Conservation (phyloP, 2,113 vertebrate species). For the Turdus rufiventris region DNA sequence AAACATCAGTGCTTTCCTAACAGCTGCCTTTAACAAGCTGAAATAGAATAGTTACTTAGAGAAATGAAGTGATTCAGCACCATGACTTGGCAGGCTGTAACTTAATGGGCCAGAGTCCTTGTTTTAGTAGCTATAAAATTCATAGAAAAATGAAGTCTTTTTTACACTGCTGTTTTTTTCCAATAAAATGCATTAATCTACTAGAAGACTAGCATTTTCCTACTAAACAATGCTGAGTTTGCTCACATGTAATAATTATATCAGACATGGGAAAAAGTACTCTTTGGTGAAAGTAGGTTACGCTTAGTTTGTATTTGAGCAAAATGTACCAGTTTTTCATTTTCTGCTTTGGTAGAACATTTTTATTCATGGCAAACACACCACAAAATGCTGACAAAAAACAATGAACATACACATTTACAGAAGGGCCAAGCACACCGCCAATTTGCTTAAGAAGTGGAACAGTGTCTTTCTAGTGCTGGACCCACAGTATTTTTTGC, state of each 20-base stretch:
- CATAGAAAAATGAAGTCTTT: constrained; percentile 59
- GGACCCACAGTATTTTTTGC: neutral
- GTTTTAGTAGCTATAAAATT: constrained; percentile 64
- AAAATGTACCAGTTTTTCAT: neutral
- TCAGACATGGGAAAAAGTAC: neutral
- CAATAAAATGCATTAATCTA: constrained; percentile 55
- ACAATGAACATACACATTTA: neutral
- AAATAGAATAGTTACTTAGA: neutral
- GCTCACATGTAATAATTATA: neutral
- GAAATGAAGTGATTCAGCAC: constrained; percentile 53
- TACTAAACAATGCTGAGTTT: neutral
- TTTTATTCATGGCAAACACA: neutral
- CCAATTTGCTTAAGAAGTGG: neutral
- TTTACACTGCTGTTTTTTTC: constrained; percentile 46
- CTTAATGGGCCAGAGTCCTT: constrained; percentile 46
- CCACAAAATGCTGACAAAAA: neutral
- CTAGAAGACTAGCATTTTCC: constrained; percentile 18
- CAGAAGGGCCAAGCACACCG: neutral
- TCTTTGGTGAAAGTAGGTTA: neutral
- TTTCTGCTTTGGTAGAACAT: neutral
- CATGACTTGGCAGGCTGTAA: constrained; percentile 38
- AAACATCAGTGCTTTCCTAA: neutral
- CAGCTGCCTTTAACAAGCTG: constrained; percentile 25
- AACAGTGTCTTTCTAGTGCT: neutral
- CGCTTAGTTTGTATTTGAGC: neutral